Percentiles rank a stretch among this genome's conserved stretches.
phyloP scores from a whole-genome alignment of 2,797 vertebrate species.

The Synanceia verrucosa region DNA sequence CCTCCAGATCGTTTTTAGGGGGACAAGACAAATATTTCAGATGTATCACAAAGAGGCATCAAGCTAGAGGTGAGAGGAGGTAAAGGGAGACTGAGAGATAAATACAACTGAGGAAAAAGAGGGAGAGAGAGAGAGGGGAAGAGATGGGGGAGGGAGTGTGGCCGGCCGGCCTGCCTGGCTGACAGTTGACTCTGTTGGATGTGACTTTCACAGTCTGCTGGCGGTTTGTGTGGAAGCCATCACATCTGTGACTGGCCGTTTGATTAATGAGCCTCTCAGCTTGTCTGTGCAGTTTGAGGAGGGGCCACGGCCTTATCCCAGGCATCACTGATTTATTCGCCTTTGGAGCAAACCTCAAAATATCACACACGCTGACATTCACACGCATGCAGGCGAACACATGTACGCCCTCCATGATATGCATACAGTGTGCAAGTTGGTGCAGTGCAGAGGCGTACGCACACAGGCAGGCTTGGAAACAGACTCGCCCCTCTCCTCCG shows the following conservation, averaged over 20 bases:
- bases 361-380: slow-evolving; percentile 83
- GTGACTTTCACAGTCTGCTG: slow-evolving; percentile 99
- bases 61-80: slow-evolving; percentile 72
- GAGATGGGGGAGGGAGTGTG: slow-evolving; percentile 49
- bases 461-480: slow-evolving; percentile 40
- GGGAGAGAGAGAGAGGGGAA: slow-evolving; percentile 35
- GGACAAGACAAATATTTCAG: slow-evolving; percentile 75
- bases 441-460: slow-evolving; percentile 47
- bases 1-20: slow-evolving; percentile 73
- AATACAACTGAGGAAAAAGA: slow-evolving; percentile 60
- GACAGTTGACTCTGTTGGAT: slow-evolving; percentile 90
- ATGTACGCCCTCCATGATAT: slow-evolving; percentile 67
- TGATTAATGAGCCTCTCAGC: slow-evolving; percentile 99
- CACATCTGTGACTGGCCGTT: slow-evolving; percentile 95
- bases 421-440: slow-evolving; percentile 60
- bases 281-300: slow-evolving; percentile 90
- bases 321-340: slow-evolving; percentile 92
- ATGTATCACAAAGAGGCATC: slow-evolving; percentile 66
- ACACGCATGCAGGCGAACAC: slow-evolving; percentile 73
- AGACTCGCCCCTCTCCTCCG: slow-evolving; percentile 40
- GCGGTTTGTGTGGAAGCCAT: slow-evolving; percentile 93
- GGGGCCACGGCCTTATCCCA: slow-evolving; percentile 91
- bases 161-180: slow-evolving; percentile 80
- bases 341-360: slow-evolving; percentile 86
- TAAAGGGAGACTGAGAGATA: slow-evolving; percentile 70